phyloP scores from a whole-genome alignment of 2,797 vertebrate genomes.

The Lagorchestes hirsutus region DNA sequence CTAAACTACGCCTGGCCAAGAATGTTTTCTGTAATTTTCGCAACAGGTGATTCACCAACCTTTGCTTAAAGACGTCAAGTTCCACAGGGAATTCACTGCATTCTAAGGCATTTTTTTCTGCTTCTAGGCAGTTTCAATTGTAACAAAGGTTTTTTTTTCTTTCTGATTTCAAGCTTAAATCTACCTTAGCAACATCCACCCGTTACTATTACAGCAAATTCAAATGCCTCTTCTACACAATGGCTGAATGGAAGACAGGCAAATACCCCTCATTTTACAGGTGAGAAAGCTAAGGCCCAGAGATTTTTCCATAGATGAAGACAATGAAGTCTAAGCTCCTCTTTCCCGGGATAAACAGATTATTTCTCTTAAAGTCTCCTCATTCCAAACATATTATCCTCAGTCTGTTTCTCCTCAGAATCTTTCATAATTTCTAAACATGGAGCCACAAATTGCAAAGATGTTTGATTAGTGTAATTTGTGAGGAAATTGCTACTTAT shows the following conservation, averaged over 20 bases:
- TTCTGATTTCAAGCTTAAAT: background rate
- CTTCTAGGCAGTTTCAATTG: background rate
- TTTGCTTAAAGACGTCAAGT: background rate
- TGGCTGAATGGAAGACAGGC: background rate
- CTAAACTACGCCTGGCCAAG: background rate
- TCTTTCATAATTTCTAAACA: background rate
- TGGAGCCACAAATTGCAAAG: background rate
- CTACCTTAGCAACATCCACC: background rate
- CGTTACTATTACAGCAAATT: background rate
- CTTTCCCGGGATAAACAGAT: background rate
- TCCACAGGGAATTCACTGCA: background rate
- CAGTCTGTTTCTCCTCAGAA: background rate
- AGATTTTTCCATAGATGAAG: background rate
- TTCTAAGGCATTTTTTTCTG: background rate
- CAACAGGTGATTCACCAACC: background rate
- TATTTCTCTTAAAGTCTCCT: background rate
- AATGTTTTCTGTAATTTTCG: background rate
- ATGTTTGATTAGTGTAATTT: constrained; percentile 10
- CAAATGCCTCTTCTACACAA: background rate
- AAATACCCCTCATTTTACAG: background rate
- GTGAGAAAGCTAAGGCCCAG: background rate
- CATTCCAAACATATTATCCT: background rate
- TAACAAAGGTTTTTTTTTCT: background rate
- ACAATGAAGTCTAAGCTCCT: background rate
- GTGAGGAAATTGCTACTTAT: constrained; percentile 11